Percentiles rank a stretch among this genome's conserved stretches.
Conservation (phyloP, 1,140 invertebrate genomes). For the Drosophila sulfurigaster region DNA sequence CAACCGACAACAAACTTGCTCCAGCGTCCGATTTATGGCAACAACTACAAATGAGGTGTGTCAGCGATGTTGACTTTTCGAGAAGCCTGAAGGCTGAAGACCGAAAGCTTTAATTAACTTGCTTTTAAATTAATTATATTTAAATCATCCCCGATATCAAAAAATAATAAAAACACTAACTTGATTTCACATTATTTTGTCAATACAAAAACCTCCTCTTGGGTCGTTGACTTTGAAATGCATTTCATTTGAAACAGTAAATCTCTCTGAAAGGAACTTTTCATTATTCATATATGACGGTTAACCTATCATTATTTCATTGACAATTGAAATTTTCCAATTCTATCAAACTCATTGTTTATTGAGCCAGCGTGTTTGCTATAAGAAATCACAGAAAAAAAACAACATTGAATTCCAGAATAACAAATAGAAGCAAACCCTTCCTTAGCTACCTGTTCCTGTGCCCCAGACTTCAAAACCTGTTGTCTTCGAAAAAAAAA, state of each 20-base stretch:
- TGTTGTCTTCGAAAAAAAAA: conserved; percentile 58
- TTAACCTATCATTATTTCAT: conserved; percentile 3
- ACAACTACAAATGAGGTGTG: background rate
- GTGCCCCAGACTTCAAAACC: conserved; percentile 66
- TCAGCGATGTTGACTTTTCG: background rate
- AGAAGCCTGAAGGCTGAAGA: background rate
- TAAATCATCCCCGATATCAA: too few species aligned
- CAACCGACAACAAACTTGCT: conserved; percentile 1
- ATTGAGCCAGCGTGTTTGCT: background rate
- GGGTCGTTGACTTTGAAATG: conserved; percentile 5
- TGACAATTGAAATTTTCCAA: conserved; percentile 6
- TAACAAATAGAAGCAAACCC: conserved; percentile 59
- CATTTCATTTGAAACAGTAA: background rate
- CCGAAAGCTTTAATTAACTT: background rate
- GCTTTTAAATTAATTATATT: too few species aligned
- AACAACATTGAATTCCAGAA: conserved; percentile 55
- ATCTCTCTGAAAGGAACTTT: background rate
- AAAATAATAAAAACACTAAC: background rate
- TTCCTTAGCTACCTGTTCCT: conserved; percentile 56
- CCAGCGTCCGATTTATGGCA: background rate
- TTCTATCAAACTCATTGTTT: background rate
- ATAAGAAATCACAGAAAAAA: conserved; percentile 22
- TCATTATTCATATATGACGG: background rate
- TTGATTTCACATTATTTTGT: background rate
- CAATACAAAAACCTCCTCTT: background rate